Conservation (phyloP, 2,797 vertebrate genomes). For the Cirrhinus molitorella region DNA sequence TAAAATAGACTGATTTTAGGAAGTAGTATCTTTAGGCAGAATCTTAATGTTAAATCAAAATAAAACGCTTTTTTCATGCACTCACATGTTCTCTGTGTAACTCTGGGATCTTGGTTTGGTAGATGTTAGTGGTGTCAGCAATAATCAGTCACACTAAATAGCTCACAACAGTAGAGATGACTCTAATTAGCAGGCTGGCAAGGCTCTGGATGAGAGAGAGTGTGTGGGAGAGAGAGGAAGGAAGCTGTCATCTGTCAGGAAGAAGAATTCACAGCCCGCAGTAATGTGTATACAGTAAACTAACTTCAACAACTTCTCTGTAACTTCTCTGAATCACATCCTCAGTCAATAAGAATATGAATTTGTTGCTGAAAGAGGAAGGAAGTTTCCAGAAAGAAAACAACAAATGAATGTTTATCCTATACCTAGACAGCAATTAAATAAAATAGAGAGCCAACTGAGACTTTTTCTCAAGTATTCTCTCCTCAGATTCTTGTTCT, state of each 20-base stretch:
- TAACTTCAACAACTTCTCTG: slow-evolving; percentile 1
- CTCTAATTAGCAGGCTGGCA: slow-evolving; percentile 99
- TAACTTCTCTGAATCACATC: background rate
- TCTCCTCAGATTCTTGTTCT: background rate
- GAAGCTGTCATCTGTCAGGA: slow-evolving; percentile 96
- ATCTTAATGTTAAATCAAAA: background rate
- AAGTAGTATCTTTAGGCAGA: background rate
- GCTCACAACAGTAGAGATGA: slow-evolving; percentile 97
- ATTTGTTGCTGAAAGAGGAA: background rate
- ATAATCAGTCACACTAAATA: slow-evolving; percentile 98
- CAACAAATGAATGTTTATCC: background rate
- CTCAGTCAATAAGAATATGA: background rate
- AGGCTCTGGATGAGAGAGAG: slow-evolving; percentile 93
- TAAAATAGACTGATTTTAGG: background rate
- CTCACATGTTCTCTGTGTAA: slow-evolving; percentile 66
- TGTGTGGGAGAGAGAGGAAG: slow-evolving; percentile 90
- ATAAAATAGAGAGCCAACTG: background rate
- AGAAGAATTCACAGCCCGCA: slow-evolving; percentile 3
- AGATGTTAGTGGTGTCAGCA: slow-evolving; percentile 91
- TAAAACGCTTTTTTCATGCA: slow-evolving; percentile 5
- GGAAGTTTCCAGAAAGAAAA: background rate
- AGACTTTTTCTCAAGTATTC: background rate
- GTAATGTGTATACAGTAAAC: background rate
- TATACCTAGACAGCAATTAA: background rate
- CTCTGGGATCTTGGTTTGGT: slow-evolving; percentile 58